Conservation (phyloP, 1,140 invertebrate genomes). For the Nymphalis io region DNA sequence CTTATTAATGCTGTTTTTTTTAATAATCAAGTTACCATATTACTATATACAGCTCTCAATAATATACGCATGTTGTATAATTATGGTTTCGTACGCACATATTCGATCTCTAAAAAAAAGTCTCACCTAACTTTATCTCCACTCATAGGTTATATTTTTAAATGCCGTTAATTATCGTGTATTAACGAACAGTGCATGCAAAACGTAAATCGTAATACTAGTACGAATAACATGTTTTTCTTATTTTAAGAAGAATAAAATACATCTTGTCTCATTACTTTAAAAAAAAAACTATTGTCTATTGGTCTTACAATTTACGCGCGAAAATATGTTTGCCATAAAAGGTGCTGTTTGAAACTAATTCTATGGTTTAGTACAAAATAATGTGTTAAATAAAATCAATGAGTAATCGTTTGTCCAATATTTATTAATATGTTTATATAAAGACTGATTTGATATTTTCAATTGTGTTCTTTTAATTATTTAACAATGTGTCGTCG, state of each 20-base stretch:
- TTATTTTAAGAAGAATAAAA: neutral
- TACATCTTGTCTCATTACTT: neutral
- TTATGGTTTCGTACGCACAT: conserved; percentile 12
- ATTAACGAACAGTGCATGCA: conserved; percentile 15
- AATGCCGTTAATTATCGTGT: neutral
- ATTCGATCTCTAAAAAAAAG: conserved; percentile 4
- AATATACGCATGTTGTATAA: no score
- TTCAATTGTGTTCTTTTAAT: conserved; percentile 52
- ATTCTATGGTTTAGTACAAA: conserved; percentile 58
- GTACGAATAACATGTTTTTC: neutral
- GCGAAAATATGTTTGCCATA: conserved; percentile 41
- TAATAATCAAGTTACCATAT: no score
- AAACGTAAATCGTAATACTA: neutral
- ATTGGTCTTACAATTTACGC: conserved; percentile 2
- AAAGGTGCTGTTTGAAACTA: conserved; percentile 50
- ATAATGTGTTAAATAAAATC: conserved; percentile 24
- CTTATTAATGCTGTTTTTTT: no score
- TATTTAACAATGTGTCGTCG: conserved; percentile 42
- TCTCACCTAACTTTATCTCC: neutral
- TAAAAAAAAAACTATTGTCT: neutral
- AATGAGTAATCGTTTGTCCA: conserved; percentile 28
- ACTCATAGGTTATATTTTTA: conserved; percentile 1
- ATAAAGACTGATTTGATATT: conserved; percentile 63
- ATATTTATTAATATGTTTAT: conserved; percentile 44
- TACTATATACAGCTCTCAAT: no score